Conservation (phyloP, 35 echinoderm and acorn worm genomes). For the Apostichopus japonicus region DNA sequence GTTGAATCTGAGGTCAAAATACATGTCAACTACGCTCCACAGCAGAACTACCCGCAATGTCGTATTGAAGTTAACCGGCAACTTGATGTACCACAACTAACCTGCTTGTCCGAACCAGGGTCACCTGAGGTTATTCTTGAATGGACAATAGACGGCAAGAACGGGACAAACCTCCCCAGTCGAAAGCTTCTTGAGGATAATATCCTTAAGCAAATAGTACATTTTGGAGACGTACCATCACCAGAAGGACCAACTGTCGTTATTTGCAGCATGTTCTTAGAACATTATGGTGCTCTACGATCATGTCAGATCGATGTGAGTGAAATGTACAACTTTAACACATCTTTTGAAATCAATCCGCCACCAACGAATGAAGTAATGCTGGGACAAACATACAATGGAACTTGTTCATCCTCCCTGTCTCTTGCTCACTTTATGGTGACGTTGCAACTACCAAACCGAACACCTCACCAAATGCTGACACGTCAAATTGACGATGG, state of each 20-base stretch:
- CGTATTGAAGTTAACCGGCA: neutral
- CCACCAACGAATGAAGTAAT: neutral
- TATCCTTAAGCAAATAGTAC: conserved; percentile 1
- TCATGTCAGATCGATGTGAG: neutral
- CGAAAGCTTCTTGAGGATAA: neutral
- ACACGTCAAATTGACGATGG: conserved; percentile 5
- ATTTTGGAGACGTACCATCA: conserved; percentile 11
- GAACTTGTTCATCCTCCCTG: neutral
- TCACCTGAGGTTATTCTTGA: conserved; percentile 8
- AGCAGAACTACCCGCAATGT: conserved; percentile 33
- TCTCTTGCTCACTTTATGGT: conserved; percentile 5
- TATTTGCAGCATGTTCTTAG: conserved; percentile 28
- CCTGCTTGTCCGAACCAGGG: conserved; percentile 45
- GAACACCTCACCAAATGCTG: neutral
- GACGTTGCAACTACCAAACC: conserved; percentile 25
- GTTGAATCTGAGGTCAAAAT: neutral
- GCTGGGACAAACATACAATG: neutral
- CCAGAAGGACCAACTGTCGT: neutral
- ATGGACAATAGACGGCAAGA: neutral
- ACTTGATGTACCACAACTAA: neutral
- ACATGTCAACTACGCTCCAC: conserved; percentile 37
- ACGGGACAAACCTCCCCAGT: neutral
- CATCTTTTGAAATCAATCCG: conserved; percentile 23
- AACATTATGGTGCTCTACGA: conserved; percentile 30
- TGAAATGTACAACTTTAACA: conserved; percentile 5